These are phyloP conservation scores for Drosophila setosimentum DNA, from an alignment of 2,888 invertebrate genomes.

Conservation along the genomic window DNA sequence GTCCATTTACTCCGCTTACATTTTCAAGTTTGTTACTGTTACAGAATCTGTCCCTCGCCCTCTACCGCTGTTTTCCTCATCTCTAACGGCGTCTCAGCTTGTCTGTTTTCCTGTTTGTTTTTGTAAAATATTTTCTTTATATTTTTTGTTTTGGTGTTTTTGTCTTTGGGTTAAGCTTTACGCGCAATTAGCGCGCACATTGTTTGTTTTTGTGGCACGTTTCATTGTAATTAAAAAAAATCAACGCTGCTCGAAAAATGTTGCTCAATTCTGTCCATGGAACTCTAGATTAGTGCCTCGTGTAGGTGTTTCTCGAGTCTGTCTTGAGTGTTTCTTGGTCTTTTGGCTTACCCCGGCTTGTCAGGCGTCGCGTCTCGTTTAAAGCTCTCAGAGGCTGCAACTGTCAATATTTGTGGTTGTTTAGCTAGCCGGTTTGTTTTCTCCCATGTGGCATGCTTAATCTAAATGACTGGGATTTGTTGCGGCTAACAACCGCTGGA, in stretches of 20 bases:
- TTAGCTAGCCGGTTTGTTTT: conserved; percentile 28
- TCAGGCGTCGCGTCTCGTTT: conserved; percentile 15
- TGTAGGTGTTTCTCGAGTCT: conserved; percentile 44
- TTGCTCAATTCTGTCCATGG: conserved; percentile 30
- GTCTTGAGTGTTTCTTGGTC: conserved; percentile 11
- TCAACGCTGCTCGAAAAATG: conserved; percentile 46
- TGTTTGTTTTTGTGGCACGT: conserved; percentile 76
- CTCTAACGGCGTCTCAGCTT: conserved; percentile 26
- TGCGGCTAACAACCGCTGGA: conserved; percentile 5
- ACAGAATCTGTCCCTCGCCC: conserved; percentile 31
- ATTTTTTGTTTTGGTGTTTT: conserved; percentile 12
- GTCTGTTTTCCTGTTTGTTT: conserved; percentile 40
- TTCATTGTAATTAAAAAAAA: conserved; percentile 75
- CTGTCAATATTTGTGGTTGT: conserved; percentile 56
- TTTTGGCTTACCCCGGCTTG: not conserved
- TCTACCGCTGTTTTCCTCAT: not conserved
- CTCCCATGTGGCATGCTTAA: conserved; percentile 27
- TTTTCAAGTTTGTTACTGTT: conserved; percentile 65
- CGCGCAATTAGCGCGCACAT: conserved; percentile 75
- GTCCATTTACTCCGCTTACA: conserved; percentile 68
- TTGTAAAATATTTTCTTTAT: conserved; percentile 17
- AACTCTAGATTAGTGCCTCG: conserved; percentile 32
- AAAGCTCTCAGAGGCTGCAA: conserved; percentile 31
- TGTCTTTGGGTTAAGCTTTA: conserved; percentile 54
- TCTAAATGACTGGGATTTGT: conserved; percentile 37